Evolutionary conservation across 2,113 vertebrate genomes (phyloP), one percentile per base, ranked within the genome.

Genomic region (Gadus macrocephalus): DNA sequence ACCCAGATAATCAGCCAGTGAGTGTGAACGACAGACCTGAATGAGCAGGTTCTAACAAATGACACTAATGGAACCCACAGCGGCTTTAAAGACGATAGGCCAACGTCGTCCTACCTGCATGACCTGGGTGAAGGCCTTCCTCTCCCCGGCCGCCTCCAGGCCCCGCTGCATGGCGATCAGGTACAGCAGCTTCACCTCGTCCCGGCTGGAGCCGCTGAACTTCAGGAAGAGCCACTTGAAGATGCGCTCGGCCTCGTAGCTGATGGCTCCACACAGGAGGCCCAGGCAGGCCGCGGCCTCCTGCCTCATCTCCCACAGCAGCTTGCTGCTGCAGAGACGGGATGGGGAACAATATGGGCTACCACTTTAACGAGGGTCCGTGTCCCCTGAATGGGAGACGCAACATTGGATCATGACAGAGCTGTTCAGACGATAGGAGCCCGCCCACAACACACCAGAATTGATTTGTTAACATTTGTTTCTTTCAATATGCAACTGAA

Each of bases 221-320:
- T 98, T 98, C 80, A 92, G 90, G 86, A 99, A 99, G 87, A 98
- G 94, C 97, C 97, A 99, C 87, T 97, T 98, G 91, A 99, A 98
- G 91, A 98, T 95, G 87, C 95, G 95, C 90, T 98, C 97, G 0
- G 97, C 95, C 89, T 99, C 97, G 0, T 97, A 98, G 92, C 95
- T 97, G 81, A 99, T 86, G 83, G 94, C 91, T 16, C 94, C 94
- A 88, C 96, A 98, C 77, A 98, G 95, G 86, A 98, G 92, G 79
- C 97, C 97, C 78, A 98, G 92, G 80, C 94, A 98, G 81, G 91
- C 92, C 35, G 97, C 96, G n/a, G 95, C 97, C 71, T 99, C 97
- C 90, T 98, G 96, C 81, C 97, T 92, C 86, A 99, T 80, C 89
- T 99, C 97, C 81, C 96, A 96, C 88, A 99, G 93, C 83, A 99